These are phyloP conservation scores for Palloptera scutellata DNA, from an alignment of 2,888 invertebrate species.

Conservation along the genomic window DNA sequence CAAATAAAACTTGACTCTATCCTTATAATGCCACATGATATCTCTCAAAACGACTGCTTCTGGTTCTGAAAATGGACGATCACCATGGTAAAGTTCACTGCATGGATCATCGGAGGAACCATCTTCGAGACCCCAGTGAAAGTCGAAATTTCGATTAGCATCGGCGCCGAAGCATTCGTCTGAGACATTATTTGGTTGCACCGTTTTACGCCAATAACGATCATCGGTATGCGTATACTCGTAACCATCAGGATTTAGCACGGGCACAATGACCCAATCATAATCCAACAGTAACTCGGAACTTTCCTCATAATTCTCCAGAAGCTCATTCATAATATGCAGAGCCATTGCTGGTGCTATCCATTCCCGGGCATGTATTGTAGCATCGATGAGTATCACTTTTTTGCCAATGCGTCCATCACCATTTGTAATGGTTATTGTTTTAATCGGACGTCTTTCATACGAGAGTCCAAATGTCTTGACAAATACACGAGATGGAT, in stretches of 20 bases:
- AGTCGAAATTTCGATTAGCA: conserved; percentile 78
- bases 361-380: conserved; percentile 75
- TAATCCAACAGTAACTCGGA: conserved; percentile 66
- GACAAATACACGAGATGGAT: conserved; percentile 67
- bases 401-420: conserved; percentile 64
- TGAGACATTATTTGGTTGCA: conserved; percentile 63
- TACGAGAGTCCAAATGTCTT: conserved; percentile 69
- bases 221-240: conserved; percentile 66
- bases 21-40: conserved; percentile 66
- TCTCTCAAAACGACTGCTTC: conserved; percentile 71
- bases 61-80: conserved; percentile 71
- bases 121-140: conserved; percentile 70
- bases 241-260: conserved; percentile 77
- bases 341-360: conserved; percentile 70
- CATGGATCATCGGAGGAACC: conserved; percentile 65
- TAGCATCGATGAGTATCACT: conserved; percentile 67
- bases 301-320: conserved; percentile 64
- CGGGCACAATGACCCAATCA: conserved; percentile 73
- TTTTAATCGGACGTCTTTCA: conserved; percentile 69
- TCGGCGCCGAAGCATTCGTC: conserved; percentile 74
- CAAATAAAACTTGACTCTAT: conserved; percentile 69
- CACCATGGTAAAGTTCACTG: conserved; percentile 70
- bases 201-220: conserved; percentile 74
- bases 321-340: conserved; percentile 69
- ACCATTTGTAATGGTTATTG: conserved; percentile 69